Evolutionary conservation across 1,140 invertebrate species (phyloP), one percentile per base, ranked within the genome.

Genomic region (Neuroterus valhalla): DNA sequence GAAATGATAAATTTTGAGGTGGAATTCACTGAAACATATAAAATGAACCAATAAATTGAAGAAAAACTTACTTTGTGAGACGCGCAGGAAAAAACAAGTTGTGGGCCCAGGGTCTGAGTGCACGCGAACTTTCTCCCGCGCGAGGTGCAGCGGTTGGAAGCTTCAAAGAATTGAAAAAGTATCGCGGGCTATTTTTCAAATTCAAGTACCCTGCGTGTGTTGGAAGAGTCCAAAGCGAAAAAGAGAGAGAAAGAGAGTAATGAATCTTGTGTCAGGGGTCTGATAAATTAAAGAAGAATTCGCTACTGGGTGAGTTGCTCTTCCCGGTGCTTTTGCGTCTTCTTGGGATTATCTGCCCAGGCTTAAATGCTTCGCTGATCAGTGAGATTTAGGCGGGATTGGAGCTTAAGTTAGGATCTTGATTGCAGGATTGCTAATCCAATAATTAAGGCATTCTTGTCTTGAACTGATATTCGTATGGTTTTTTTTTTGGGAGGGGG

Each of bases 241-340:
- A 17, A 48, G n/a, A n/a, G n/a, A n/a, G n/a, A n/a, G n/a, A n/a
- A n/a, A n/a, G n/a, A n/a, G n/a, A 48, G 19, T 6, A 52, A 52
- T 52, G 48, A 17, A 52, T 52, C 48, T 23, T 21, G 17, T 55
- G 17, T 52, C 48, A 52, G 17, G 19, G 15, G 55, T 31, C 55
- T 31, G 55, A 62, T 62, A 62, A 62, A 31, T 31, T 3, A 62
- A 62, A 62, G 55, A 62, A 62, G 55, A 62, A 62, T 38, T 26
- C 26, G 15, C 55, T 62, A 6, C 23, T 26, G 26, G 55, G 55
- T 62, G 55, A 62, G 55, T 62, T 15, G 11, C 31, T 31, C 23
- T 62, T 62, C 12, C 8, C 23, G 52, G 52, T 23, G 52, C 12
- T 62, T 62, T 38, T 23, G 12, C 11, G 19, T 52, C 50, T 52